These are phyloP conservation scores for Camponotus floridanus DNA, from an alignment of 1,140 invertebrate genomes.

Conservation along the genomic window DNA sequence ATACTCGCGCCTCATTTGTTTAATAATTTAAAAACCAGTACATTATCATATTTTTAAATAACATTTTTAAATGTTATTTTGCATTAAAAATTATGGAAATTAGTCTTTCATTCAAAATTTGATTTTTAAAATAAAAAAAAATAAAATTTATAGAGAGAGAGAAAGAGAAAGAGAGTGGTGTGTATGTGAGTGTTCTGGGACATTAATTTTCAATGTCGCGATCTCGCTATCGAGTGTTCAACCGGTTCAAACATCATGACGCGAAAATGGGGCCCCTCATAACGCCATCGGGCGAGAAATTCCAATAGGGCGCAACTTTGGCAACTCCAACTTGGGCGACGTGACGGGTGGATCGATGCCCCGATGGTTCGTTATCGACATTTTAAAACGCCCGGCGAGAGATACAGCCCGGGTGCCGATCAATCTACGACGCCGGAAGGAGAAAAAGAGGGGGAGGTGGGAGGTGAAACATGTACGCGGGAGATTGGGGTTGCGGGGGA, in stretches of 20 bases:
- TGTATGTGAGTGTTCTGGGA: neutral
- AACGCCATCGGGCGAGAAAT: conserved; percentile 37
- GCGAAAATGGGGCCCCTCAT: conserved; percentile 12
- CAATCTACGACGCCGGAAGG: conserved; percentile 42
- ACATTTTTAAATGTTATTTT: neutral
- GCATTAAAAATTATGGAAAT: neutral
- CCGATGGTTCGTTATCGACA: conserved; percentile 53
- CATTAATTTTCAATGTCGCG: conserved; percentile 25
- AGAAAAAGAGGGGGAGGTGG: neutral
- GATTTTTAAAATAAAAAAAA: neutral
- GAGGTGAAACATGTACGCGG: conserved; percentile 48
- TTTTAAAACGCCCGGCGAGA: conserved; percentile 54
- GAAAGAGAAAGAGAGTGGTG: too few species aligned
- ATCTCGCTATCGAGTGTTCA: neutral
- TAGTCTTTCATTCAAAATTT: neutral
- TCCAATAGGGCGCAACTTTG: conserved; percentile 49
- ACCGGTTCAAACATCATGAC: neutral
- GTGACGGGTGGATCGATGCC: conserved; percentile 32
- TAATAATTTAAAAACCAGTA: neutral
- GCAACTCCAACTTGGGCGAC: conserved; percentile 42
- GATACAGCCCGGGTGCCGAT: conserved; percentile 43
- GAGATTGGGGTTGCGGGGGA: neutral
- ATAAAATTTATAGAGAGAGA: too few species aligned
- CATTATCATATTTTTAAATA: neutral
- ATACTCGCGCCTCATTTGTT: neutral